A percentile compares a stretch with the other conserved stretches of the same genome.
Evolutionary conservation across 2,113 vertebrate genomes (phyloP).

Genomic region (Phaethon lepturus): DNA sequence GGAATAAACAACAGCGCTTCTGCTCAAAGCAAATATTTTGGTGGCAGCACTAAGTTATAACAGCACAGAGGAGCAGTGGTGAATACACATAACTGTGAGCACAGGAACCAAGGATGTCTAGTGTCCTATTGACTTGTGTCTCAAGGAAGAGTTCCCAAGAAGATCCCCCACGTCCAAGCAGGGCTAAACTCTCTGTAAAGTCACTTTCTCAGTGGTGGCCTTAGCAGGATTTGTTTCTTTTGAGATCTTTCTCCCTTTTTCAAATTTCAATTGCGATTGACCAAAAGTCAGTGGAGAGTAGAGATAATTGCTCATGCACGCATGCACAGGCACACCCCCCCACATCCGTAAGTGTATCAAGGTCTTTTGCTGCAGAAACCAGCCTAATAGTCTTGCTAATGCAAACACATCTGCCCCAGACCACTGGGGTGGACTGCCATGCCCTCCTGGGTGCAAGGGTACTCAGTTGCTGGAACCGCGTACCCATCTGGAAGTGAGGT

Average conservation of each 20-base stretch:
- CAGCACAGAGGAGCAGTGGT: not conserved
- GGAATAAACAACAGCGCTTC: not conserved
- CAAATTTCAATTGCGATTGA: not conserved
- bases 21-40: not conserved
- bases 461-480: not conserved
- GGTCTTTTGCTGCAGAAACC: not conserved
- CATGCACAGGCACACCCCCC: fast-evolving
- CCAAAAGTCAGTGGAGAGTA: not conserved
- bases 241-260: not conserved
- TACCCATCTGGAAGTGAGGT: not conserved
- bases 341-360: not conserved
- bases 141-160: not conserved
- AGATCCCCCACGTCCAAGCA: not conserved
- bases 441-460: not conserved
- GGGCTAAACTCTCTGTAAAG: not conserved
- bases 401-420: not conserved
- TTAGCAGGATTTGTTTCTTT: not conserved
- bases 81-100: not conserved
- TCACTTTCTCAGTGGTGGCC: not conserved
- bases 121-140: not conserved
- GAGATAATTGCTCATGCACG: fast-evolving
- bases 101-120: not conserved
- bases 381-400: not conserved
- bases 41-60: not conserved
- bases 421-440: not conserved